Percentiles rank a stretch among this genome's conserved stretches.
Conservation (phyloP, 2,888 invertebrate genomes). For the Zhengitettix transpicula region DNA sequence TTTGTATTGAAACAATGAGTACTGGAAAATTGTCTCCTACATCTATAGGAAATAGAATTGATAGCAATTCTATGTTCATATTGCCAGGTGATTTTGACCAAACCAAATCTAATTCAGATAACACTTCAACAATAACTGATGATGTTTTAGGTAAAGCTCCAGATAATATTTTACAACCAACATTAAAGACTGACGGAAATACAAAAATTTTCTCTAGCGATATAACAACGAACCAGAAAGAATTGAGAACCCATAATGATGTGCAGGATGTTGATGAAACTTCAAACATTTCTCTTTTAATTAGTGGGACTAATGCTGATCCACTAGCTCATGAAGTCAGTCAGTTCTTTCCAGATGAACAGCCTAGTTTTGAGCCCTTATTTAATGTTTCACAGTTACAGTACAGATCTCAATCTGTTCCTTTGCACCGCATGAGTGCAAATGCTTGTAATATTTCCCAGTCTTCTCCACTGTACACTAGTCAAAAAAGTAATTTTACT, state of each 20-base stretch:
- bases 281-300: neutral
- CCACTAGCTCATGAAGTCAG: conserved; percentile 36
- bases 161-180: neutral
- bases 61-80: neutral
- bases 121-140: neutral
- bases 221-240: neutral
- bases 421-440: conserved; percentile 40
- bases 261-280: too few relatives aligned
- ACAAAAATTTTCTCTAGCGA: neutral
- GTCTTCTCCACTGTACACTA: conserved; percentile 8
- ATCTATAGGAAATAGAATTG: neutral
- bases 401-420: conserved; percentile 62
- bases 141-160: neutral
- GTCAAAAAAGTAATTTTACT: conserved; percentile 23
- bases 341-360: conserved; percentile 40
- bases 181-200: neutral
- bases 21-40: neutral
- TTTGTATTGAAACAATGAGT: neutral
- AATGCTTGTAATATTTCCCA: conserved; percentile 24
- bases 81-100: neutral
- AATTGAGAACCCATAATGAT: neutral
- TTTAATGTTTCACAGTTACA: conserved; percentile 13
- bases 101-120: neutral
- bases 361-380: conserved; percentile 1
- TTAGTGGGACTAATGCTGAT: neutral